These are phyloP conservation scores for Microcebus ravelobensis DNA, from an alignment of 2,113 vertebrate genomes.

Conservation along the genomic window DNA sequence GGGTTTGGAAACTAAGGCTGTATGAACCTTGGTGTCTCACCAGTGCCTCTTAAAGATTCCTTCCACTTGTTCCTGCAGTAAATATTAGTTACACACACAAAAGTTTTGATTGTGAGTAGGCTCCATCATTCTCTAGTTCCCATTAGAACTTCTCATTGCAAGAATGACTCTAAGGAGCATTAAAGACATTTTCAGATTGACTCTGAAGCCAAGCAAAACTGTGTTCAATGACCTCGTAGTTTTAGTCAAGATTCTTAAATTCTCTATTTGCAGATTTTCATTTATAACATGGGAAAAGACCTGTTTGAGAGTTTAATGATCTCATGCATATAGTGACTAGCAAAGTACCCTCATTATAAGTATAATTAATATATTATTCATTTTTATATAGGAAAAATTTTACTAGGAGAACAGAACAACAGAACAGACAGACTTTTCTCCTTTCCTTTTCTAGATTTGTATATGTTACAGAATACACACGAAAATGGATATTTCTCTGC, in stretches of 20 bases:
- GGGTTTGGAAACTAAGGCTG: not conserved
- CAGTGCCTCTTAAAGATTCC: not conserved
- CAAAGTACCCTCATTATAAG: slow-evolving; percentile 7
- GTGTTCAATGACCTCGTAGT: not conserved
- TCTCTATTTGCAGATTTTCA: not conserved
- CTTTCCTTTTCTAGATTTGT: slow-evolving; percentile 8
- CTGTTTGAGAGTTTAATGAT: not conserved
- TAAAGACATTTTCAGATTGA: not conserved
- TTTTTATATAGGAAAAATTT: not conserved
- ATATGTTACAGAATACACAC: not conserved
- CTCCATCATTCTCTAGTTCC: not conserved
- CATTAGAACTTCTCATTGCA: not conserved
- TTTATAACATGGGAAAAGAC: not conserved
- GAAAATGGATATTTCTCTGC: not conserved
- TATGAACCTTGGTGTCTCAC: not conserved
- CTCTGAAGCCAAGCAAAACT: not conserved
- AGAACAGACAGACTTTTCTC: not conserved
- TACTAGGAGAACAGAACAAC: not conserved
- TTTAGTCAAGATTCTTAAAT: not conserved
- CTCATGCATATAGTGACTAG: not conserved
- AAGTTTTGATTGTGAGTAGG: not conserved
- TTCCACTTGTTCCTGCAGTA: not conserved
- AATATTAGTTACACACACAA: not conserved
- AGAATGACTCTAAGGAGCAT: not conserved
- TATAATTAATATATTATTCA: not conserved